Conservation (phyloP, 1,140 invertebrate genomes). For the Bombus huntii region DNA sequence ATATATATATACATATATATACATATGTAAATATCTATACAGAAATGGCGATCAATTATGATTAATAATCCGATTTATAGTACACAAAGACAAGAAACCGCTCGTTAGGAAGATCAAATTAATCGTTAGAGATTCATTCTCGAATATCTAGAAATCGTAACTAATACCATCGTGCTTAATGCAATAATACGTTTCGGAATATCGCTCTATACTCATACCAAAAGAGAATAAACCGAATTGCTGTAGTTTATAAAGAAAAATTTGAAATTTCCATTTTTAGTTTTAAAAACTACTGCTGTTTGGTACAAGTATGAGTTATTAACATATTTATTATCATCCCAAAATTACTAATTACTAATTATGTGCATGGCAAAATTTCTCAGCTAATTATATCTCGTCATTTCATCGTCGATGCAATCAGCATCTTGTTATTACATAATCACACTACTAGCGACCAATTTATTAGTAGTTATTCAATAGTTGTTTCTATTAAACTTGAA, state of each 20-base stretch:
- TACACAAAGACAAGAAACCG: slow-evolving; percentile 2
- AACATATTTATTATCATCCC: neutral
- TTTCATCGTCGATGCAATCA: neutral
- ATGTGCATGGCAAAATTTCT: neutral
- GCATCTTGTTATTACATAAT: no score
- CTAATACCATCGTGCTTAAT: neutral
- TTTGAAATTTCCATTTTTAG: neutral
- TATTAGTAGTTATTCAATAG: no score
- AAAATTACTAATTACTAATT: neutral
- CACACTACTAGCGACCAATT: no score
- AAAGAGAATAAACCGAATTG: neutral
- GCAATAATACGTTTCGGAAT: neutral
- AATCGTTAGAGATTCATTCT: slow-evolving; percentile 18
- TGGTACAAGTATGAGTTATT: neutral
- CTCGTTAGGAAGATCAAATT: slow-evolving; percentile 15
- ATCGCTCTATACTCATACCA: neutral
- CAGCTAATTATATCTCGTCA: neutral
- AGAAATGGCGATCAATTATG: neutral
- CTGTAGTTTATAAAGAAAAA: neutral
- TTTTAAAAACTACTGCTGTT: neutral
- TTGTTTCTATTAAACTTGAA: no score
- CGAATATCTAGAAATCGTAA: slow-evolving; percentile 3
- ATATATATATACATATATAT: neutral
- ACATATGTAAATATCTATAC: neutral
- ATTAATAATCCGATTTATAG: slow-evolving; percentile 6